A percentile compares a stretch with the other conserved stretches of the same genome.
These are phyloP conservation scores for Oryctes rhinoceros DNA, from an alignment of 1,140 invertebrate genomes.

Conservation along the genomic window DNA sequence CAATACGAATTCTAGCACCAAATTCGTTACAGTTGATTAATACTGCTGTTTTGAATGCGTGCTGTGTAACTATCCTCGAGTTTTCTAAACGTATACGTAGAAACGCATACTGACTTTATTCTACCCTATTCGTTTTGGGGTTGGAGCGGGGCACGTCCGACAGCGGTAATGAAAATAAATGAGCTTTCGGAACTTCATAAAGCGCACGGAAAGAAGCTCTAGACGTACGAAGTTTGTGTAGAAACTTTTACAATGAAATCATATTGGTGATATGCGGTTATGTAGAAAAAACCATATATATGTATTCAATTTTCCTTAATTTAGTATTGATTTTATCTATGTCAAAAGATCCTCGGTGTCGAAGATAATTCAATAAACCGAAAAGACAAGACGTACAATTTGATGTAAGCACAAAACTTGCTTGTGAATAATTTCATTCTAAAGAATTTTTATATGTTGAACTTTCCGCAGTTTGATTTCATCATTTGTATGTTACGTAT, in stretches of 20 bases:
- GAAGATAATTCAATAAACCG: too few relatives aligned
- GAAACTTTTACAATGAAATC: not conserved
- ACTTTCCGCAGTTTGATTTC: too few relatives aligned
- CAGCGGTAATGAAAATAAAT: conserved; percentile 23
- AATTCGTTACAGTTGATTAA: not conserved
- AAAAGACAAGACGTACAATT: too few relatives aligned
- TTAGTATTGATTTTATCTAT: too few relatives aligned
- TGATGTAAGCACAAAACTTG: too few relatives aligned
- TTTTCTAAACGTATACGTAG: not conserved
- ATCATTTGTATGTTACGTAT: too few relatives aligned
- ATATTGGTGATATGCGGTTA: not conserved
- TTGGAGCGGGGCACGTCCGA: conserved; percentile 1
- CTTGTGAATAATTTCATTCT: too few relatives aligned
- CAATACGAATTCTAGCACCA: not conserved
- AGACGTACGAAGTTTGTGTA: not conserved
- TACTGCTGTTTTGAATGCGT: not conserved
- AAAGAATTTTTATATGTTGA: too few relatives aligned
- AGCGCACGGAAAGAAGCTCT: not conserved
- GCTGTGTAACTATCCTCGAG: not conserved
- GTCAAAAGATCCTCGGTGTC: too few relatives aligned
- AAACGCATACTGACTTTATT: not conserved
- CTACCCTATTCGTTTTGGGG: not conserved
- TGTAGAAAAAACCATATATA: too few relatives aligned
- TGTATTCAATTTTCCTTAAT: too few relatives aligned
- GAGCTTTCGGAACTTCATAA: conserved; percentile 24